A percentile compares a stretch with the other conserved stretches of the same genome.
Evolutionary conservation across 2,113 vertebrate genomes (phyloP).

Genomic region (Corythornis vintsioides): DNA sequence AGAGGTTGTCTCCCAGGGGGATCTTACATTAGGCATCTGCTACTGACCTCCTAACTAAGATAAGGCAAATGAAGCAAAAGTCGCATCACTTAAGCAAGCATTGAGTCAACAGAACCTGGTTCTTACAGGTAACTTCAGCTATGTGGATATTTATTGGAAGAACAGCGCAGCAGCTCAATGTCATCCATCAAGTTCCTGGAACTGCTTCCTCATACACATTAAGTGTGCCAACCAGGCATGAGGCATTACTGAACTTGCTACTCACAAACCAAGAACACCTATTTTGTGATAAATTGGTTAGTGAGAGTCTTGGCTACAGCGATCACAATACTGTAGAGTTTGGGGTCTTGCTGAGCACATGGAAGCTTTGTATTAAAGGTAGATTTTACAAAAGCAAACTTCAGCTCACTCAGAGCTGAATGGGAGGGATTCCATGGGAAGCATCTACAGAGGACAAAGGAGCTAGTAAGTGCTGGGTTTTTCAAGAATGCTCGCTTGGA

Average conservation of each 20-base stretch:
- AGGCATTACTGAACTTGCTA: background rate
- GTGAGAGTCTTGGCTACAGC: background rate
- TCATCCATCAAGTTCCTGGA: background rate
- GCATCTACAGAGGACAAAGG: background rate
- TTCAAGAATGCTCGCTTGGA: background rate
- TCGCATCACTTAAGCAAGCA: background rate
- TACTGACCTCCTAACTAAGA: background rate
- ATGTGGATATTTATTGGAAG: background rate
- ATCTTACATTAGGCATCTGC: background rate
- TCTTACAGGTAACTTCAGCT: background rate
- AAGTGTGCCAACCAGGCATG: background rate
- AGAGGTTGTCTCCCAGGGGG: background rate
- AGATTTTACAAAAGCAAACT: background rate
- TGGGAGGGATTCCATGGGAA: background rate
- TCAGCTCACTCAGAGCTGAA: background rate
- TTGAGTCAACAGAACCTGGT: background rate
- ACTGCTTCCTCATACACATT: background rate
- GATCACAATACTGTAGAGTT: background rate
- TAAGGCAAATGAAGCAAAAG: background rate
- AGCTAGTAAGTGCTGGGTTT: background rate
- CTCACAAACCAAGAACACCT: background rate
- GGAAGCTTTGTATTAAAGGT: background rate
- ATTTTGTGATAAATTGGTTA: background rate
- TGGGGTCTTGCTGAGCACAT: background rate
- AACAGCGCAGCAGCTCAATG: background rate